Percentiles rank a stretch among this genome's conserved stretches.
Conservation (phyloP, 1,140 invertebrate species). For the Leptopilina clavipes region DNA sequence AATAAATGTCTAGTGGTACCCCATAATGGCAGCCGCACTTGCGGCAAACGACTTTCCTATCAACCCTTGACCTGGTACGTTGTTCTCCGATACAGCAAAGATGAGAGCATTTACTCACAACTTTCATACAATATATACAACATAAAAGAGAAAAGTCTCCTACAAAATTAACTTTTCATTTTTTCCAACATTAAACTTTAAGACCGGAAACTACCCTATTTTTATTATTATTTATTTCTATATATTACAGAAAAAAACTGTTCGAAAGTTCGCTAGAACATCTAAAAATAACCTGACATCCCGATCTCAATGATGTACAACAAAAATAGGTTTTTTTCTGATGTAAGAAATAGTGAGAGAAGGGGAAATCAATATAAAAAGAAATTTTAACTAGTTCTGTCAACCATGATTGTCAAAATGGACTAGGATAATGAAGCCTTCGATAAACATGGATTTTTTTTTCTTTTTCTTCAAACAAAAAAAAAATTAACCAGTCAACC, state of each 20-base stretch:
- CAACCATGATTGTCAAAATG: background rate
- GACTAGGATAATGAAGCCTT: background rate
- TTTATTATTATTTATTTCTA: background rate
- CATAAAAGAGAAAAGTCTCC: constrained; percentile 12
- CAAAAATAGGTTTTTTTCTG: too few species aligned
- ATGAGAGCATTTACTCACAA: constrained; percentile 23
- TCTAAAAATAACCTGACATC: too few species aligned
- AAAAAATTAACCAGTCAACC: constrained; percentile 56
- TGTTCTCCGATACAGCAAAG: constrained; percentile 16
- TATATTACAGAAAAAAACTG: background rate
- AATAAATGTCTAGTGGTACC: constrained; percentile 17
- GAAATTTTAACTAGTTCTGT: background rate
- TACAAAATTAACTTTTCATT: constrained; percentile 1
- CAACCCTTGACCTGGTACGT: constrained; percentile 26
- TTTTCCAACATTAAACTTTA: background rate
- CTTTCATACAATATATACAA: background rate
- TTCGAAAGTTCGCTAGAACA: too few species aligned
- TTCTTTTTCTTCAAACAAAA: background rate
- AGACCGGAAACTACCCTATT: background rate
- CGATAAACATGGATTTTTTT: constrained; percentile 34
- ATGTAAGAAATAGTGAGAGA: too few species aligned
- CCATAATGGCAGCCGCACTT: constrained; percentile 13
- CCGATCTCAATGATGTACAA: too few species aligned
- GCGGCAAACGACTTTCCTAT: constrained; percentile 29
- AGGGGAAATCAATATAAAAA: too few species aligned